Base-by-base conservation (phyloP, 1,140 invertebrate genomes). In the Leptopilina clavipes region DNA sequence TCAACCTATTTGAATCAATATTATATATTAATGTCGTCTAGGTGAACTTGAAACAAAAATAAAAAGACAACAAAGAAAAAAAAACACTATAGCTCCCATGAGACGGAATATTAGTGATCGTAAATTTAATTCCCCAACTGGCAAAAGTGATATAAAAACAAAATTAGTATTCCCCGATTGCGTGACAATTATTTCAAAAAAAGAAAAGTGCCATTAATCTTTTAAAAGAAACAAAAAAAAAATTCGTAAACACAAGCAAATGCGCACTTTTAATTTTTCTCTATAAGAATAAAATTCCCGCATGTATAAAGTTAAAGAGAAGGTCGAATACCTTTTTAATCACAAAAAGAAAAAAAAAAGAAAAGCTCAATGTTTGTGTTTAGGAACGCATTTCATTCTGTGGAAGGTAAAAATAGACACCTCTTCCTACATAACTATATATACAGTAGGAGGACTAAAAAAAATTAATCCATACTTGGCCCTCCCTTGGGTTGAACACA, bases 111-210 rank as follows among this genome's bases (percentile, higher is more conserved):
- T 45, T 45, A 45, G 44, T 0, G 48, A 52, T n/a, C n/a, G n/a
- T 52, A 52, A 40, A 52, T 52, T 52, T 52, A 52, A 52, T 52
- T 52, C 44, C 44, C 44, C 10, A 11, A 45, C n/a, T n/a, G n/a
- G 17, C 8, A 52, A 52, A 17, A 52, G 48, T 52, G n/a, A 17
- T 52, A 52, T 52, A 52, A 52, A 52, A 52, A 52, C 14, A 52
- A 52, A 52, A 52, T 52, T 52, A 52, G 48, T 52, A 52, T 52
- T 52, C 48, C 1, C 1, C 48, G n/a, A 52, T 52, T 52, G 48
- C 48, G 48, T 17, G 37, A 40, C n/a, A 52, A n/a, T 52, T 52
- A 52, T 52, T 52, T 48, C 6, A 31, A 31, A 31, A 40, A 40
- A 40, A 40, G 37, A 40, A 9, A 40, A 40, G n/a, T n/a, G n/a